Evolutionary conservation across 1,140 invertebrate species (phyloP).

Genomic region (Oryctes rhinoceros): DNA sequence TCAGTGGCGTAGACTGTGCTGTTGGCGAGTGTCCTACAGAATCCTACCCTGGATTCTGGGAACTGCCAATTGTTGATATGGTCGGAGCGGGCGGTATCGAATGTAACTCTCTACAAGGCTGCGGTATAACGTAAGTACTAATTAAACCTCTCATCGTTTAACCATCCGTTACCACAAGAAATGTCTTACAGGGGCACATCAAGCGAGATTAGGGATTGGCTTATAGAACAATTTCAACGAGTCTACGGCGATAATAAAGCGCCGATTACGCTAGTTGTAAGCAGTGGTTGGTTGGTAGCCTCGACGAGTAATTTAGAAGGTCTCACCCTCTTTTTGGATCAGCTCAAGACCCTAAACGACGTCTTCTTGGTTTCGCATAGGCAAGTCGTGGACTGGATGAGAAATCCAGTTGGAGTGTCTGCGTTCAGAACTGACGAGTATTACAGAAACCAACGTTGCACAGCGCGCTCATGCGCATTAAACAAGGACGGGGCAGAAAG

Average conservation of each 20-base stretch:
- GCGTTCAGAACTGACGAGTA: conserved; percentile 44
- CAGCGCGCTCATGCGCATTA: conserved; percentile 54
- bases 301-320: conserved; percentile 45
- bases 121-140: conserved; percentile 63
- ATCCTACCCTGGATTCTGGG: conserved; percentile 70
- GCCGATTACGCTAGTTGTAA: conserved; percentile 51
- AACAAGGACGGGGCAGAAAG: conserved; percentile 57
- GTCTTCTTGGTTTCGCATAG: conserved; percentile 51
- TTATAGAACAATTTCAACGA: conserved; percentile 47
- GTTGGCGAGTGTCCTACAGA: conserved; percentile 71
- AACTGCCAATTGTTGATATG: conserved; percentile 71
- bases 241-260: conserved; percentile 44
- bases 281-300: conserved; percentile 48
- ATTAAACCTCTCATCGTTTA: background rate
- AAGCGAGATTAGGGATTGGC: conserved; percentile 51
- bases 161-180: background rate
- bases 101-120: conserved; percentile 71
- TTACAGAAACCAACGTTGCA: conserved; percentile 51
- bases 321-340: conserved; percentile 48
- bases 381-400: conserved; percentile 53
- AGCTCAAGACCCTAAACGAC: conserved; percentile 45
- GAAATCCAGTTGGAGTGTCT: conserved; percentile 48
- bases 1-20: conserved; percentile 68
- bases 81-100: conserved; percentile 61
- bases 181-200: conserved; percentile 32